Evolutionary conservation across 2,797 vertebrate species (phyloP).

Genomic region (Gallinago solitaria): DNA sequence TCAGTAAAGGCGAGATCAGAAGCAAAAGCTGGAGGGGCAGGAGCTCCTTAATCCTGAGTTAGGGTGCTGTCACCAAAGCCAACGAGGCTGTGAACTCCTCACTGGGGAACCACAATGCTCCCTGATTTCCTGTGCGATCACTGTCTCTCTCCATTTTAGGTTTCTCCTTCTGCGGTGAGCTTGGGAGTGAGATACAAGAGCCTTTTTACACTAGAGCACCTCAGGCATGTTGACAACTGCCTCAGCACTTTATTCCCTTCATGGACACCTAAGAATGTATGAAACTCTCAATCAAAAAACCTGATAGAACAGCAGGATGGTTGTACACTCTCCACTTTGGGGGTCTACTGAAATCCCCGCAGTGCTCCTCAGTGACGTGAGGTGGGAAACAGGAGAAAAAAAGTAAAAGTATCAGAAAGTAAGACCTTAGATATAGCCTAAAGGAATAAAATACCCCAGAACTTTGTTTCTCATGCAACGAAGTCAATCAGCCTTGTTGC

Average conservation of each 20-base stretch:
- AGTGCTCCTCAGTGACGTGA: not conserved
- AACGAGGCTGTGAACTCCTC: not conserved
- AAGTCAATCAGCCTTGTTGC: not conserved
- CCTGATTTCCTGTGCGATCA: fast-evolving
- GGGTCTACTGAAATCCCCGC: not conserved
- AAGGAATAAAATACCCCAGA: not conserved
- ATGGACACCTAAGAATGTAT: not conserved
- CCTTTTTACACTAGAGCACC: not conserved
- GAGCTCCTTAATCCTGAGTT: not conserved
- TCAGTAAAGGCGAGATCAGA: not conserved
- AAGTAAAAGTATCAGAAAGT: not conserved
- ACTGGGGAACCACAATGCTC: not conserved
- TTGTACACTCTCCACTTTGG: not conserved
- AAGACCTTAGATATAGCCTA: not conserved
- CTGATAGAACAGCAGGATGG: not conserved
- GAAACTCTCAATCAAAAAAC: not conserved
- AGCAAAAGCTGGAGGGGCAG: not conserved
- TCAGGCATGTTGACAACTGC: not conserved
- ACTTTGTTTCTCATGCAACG: not conserved
- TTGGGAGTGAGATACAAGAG: not conserved
- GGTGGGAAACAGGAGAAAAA: not conserved
- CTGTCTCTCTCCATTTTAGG: not conserved
- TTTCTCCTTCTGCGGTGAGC: not conserved
- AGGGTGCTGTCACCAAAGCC: not conserved
- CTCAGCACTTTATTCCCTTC: not conserved